A percentile compares a stretch with the other conserved stretches of the same genome.
phyloP scores from a whole-genome alignment of 2,888 invertebrate genomes.

The Ormyrus pomaceus region DNA sequence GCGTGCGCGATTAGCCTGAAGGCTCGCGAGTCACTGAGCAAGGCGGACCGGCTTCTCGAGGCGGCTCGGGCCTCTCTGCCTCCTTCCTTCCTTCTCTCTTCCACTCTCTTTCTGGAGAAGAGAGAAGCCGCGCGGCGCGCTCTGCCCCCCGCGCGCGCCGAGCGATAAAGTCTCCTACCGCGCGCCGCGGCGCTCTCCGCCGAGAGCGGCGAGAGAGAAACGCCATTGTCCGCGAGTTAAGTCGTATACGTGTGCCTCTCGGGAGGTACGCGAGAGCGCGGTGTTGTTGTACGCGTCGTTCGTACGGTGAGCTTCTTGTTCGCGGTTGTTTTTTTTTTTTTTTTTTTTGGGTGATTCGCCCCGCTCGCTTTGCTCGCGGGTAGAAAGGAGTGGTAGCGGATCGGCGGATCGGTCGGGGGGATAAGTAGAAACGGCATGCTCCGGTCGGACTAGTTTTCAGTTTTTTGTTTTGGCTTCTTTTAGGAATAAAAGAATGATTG shows the following conservation, averaged over 20 bases:
- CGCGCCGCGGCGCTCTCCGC: neutral
- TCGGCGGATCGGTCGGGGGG: no score
- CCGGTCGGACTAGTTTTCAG: no score
- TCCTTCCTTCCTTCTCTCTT: constrained; percentile 28
- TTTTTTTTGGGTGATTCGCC: neutral
- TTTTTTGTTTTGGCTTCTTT: no score
- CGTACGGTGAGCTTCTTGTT: neutral
- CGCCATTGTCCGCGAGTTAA: constrained; percentile 29
- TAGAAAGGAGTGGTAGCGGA: no score
- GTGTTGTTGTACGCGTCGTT: constrained; percentile 28
- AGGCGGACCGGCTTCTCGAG: constrained; percentile 59
- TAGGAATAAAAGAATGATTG: no score
- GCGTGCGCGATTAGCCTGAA: constrained; percentile 69
- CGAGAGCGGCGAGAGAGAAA: neutral
- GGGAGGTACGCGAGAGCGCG: constrained; percentile 20
- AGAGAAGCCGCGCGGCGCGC: constrained; percentile 18
- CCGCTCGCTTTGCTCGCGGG: no score
- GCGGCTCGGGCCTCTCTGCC: constrained; percentile 32
- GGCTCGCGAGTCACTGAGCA: constrained; percentile 73
- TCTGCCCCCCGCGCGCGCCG: constrained; percentile 2
- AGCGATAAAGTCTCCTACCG: constrained; percentile 16
- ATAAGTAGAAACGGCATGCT: no score
- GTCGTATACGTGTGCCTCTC: neutral
- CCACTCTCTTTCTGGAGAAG: constrained; percentile 43
- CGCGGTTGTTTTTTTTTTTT: neutral